These are phyloP conservation scores for Acanthopagrus latus DNA, from an alignment of 2,797 vertebrate genomes.

Conservation along the genomic window DNA sequence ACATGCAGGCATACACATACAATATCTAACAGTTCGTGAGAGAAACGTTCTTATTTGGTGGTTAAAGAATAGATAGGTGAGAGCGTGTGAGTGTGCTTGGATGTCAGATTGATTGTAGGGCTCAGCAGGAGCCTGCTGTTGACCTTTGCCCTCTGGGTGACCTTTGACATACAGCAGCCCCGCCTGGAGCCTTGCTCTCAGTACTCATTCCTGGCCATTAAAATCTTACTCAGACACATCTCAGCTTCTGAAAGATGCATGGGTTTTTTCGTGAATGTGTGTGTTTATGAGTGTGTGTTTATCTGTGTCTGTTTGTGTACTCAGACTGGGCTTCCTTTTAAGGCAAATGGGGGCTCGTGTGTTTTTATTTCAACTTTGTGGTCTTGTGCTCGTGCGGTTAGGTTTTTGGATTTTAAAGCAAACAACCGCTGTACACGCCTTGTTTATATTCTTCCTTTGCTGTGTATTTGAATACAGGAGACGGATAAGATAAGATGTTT, in stretches of 20 bases:
- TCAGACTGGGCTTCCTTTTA: slow-evolving; percentile 46
- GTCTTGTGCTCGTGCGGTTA: slow-evolving; percentile 37
- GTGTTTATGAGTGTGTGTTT: slow-evolving; percentile 21
- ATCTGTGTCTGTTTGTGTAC: slow-evolving; percentile 34
- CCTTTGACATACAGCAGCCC: slow-evolving; percentile 54
- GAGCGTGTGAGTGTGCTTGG: slow-evolving; percentile 6
- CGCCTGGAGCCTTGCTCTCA: slow-evolving; percentile 54
- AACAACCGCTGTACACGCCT: slow-evolving; percentile 12
- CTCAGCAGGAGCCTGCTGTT: slow-evolving; percentile 21
- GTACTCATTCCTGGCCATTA: slow-evolving; percentile 59
- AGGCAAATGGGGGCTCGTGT: slow-evolving; percentile 36
- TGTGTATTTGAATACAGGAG: slow-evolving; percentile 40
- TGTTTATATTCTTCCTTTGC: slow-evolving; percentile 11
- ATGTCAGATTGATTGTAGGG: slow-evolving; percentile 24
- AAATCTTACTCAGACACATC: slow-evolving; percentile 51
- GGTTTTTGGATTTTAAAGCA: slow-evolving; percentile 35
- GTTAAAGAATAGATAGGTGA: background rate
- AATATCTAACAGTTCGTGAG: slow-evolving; percentile 4
- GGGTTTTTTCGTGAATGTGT: slow-evolving; percentile 32
- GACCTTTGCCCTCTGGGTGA: slow-evolving; percentile 66
- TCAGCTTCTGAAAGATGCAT: slow-evolving; percentile 71
- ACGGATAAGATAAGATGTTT: slow-evolving; percentile 6
- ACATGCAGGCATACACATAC: slow-evolving; percentile 29
- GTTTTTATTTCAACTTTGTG: slow-evolving; percentile 48
- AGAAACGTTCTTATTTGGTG: background rate